Conservation (phyloP, 2,113 vertebrate genomes). For the Talpa occidentalis region DNA sequence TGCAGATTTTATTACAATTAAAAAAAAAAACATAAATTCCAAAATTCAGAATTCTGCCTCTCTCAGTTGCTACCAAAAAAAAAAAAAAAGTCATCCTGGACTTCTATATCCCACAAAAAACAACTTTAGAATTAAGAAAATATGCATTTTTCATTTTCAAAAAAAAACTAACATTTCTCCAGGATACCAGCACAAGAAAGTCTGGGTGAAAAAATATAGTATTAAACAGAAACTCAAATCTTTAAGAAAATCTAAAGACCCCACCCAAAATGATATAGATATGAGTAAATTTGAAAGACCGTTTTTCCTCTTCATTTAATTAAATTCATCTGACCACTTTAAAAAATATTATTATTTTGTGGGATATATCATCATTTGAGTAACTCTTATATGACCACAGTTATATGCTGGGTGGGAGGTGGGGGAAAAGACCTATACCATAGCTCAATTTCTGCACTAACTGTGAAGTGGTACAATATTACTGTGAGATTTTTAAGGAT, state of each 20-base stretch:
- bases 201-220: neutral
- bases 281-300: neutral
- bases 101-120: neutral
- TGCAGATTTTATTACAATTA: neutral
- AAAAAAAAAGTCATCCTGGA: neutral
- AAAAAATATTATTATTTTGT: neutral
- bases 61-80: neutral
- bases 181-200: neutral
- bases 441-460: neutral
- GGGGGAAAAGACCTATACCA: neutral
- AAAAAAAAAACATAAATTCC: neutral
- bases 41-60: neutral
- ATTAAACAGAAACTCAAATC: neutral
- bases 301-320: neutral
- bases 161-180: neutral
- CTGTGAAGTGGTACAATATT: neutral
- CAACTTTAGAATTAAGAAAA: neutral
- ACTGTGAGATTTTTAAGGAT: neutral
- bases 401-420: neutral
- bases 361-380: neutral
- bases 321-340: neutral
- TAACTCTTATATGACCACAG: neutral
- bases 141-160: neutral
- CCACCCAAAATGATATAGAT: neutral
- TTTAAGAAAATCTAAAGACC: constrained; percentile 18